Conservation (phyloP, 1,140 invertebrate genomes). For the Drosophila murphyi region DNA sequence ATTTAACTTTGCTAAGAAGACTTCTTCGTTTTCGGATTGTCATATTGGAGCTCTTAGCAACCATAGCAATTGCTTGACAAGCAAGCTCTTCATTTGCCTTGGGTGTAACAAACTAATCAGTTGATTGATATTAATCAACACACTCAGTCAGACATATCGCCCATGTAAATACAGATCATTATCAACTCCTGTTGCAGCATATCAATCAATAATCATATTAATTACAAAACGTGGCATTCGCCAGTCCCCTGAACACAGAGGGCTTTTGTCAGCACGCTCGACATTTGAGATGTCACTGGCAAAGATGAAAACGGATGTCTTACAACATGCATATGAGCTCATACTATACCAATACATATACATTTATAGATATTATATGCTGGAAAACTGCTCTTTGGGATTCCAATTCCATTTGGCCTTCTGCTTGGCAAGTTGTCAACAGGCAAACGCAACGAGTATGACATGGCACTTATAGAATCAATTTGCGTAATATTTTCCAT, state of each 20-base stretch:
- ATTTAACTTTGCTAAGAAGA: too few species aligned
- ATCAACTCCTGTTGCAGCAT: constrained; percentile 22
- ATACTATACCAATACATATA: background rate
- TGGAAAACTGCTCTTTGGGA: constrained; percentile 17
- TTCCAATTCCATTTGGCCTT: constrained; percentile 34
- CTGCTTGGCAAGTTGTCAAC: constrained; percentile 29
- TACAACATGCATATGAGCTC: background rate
- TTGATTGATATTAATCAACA: constrained; percentile 71
- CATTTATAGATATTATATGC: background rate
- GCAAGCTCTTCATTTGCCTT: constrained; percentile 20
- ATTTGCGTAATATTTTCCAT: constrained; percentile 62
- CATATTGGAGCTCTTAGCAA: too few species aligned
- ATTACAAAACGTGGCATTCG: constrained; percentile 40
- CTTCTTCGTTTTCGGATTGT: too few species aligned
- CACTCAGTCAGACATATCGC: constrained; percentile 2
- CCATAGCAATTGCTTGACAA: background rate
- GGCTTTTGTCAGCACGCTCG: constrained; percentile 58
- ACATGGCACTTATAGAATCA: constrained; percentile 58
- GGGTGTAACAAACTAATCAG: constrained; percentile 59
- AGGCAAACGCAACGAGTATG: constrained; percentile 37
- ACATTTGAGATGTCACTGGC: constrained; percentile 35
- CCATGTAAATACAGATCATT: constrained; percentile 37
- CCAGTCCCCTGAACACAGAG: constrained; percentile 35
- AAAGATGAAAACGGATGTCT: constrained; percentile 5
- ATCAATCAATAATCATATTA: constrained; percentile 70